Evolutionary conservation across 2,113 vertebrate species (phyloP), one percentile per base, ranked within the genome.

Genomic region (Lutjanus erythropterus): DNA sequence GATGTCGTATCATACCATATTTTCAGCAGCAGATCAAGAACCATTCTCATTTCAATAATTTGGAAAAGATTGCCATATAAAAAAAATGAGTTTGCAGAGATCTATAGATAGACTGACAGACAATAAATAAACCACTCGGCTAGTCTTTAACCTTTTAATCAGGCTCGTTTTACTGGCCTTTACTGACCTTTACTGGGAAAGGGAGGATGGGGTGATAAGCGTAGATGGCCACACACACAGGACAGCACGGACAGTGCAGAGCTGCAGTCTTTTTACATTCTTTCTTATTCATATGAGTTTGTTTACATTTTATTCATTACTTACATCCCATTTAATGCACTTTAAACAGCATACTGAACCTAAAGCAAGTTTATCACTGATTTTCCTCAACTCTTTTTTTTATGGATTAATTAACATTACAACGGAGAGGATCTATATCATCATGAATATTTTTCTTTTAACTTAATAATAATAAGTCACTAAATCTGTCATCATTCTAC

Each of bases 91-190:
- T 46, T 46, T 46, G 11, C 19, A 25, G 18, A 62, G 29, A 44
- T 50, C 10, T 23, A 11, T 7, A 64, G 49, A 70, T 15, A 56
- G 27, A 15, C 11, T 42, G 52, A 56, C n/a, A 0, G 37, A 71
- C 18, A 3, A 37, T 69, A 77, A 56, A 53, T 50, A 9, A 56
- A 23, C 18, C 7, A 11, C 35, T 42, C 16, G n/a, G 60, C 52
- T 18, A 68, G 37, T 9, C 49, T 70, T 72, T 87, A 77, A 84
- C 77, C 83, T 87, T 86, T 80, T 25, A 33, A 80, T 47, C 47
- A 33, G 80, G 53, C 56, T 89, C 62, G 1, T 62, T 78, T 92
- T 84, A 87, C 81, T 31, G 14, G 33, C 9, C 71, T 72, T 59
- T 33, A 23, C 19, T 64, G 81, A 89, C 80, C 87, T 90, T 88